A percentile compares a stretch with the other conserved stretches of the same genome.
Evolutionary conservation across 1,140 invertebrate species (phyloP).

Genomic region (Leguminivora glycinivorella): DNA sequence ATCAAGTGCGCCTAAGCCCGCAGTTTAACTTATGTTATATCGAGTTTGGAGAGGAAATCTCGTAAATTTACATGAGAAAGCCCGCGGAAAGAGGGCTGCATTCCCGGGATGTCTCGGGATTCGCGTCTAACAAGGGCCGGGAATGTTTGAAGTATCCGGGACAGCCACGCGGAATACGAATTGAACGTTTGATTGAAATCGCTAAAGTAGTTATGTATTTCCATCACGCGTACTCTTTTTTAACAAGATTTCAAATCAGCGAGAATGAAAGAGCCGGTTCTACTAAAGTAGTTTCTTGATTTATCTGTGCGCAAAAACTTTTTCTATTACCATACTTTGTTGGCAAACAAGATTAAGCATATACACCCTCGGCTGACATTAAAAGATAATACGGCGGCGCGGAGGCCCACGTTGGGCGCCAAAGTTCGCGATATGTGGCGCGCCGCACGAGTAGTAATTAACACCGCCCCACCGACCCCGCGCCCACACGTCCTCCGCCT

Average conservation of each 20-base stretch:
- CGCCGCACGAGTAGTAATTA: slow-evolving; percentile 74
- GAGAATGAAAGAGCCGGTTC: not conserved
- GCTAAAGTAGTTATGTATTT: slow-evolving; percentile 41
- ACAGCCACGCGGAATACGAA: slow-evolving; percentile 56
- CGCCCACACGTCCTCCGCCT: slow-evolving; percentile 33
- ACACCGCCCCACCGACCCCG: slow-evolving; percentile 52
- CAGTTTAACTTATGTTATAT: slow-evolving; percentile 52
- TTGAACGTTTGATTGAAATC: slow-evolving; percentile 67
- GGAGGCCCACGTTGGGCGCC: slow-evolving; percentile 54
- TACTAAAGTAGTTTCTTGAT: slow-evolving; percentile 39
- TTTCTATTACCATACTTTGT: slow-evolving; percentile 41
- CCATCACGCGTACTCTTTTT: not conserved
- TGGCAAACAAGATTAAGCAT: slow-evolving; percentile 43
- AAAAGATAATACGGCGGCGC: slow-evolving; percentile 58
- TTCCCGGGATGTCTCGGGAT: slow-evolving; percentile 39
- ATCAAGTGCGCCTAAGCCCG: slow-evolving; percentile 37
- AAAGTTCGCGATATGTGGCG: slow-evolving; percentile 69
- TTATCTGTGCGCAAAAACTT: slow-evolving; percentile 39
- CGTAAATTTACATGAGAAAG: slow-evolving; percentile 68
- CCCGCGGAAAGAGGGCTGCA: slow-evolving; percentile 47
- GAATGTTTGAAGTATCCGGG: slow-evolving; percentile 65
- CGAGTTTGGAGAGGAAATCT: slow-evolving; percentile 60
- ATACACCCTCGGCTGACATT: slow-evolving; percentile 45
- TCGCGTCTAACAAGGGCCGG: slow-evolving; percentile 56
- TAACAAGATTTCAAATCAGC: not conserved